Evolutionary conservation across 2,797 vertebrate species (phyloP).

Genomic region (Syngnathus acus): DNA sequence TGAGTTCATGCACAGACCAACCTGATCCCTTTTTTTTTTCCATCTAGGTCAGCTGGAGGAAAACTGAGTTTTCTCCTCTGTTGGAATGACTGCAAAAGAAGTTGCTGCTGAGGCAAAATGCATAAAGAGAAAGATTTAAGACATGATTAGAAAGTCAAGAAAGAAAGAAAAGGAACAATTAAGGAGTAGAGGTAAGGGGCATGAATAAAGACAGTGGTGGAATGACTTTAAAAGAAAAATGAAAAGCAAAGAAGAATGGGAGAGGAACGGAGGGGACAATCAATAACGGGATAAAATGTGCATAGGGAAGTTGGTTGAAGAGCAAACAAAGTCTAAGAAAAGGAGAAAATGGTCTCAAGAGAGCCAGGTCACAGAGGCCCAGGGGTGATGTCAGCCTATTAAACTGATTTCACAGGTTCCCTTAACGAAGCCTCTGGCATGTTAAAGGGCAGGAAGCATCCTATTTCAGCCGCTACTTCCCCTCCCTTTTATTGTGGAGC

Average conservation of each 20-base stretch:
- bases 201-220: not conserved
- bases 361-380: constrained; percentile 62
- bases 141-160: constrained; percentile 7
- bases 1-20: constrained; percentile 49
- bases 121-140: constrained; percentile 31
- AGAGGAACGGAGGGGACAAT: constrained; percentile 10
- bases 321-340: not conserved
- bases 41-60: constrained; percentile 51
- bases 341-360: constrained; percentile 45
- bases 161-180: not conserved
- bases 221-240: not conserved
- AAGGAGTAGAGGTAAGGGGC: not conserved
- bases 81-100: constrained; percentile 38
- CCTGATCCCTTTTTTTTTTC: constrained; percentile 42
- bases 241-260: constrained; percentile 2
- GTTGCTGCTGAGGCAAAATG: constrained; percentile 26
- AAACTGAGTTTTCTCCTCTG: constrained; percentile 39
- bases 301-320: not conserved
- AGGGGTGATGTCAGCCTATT: constrained; percentile 75
- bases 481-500: constrained; percentile 48
- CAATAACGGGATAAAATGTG: not conserved
- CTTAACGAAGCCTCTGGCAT: constrained; percentile 74
- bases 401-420: constrained; percentile 77
- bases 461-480: constrained; percentile 61
- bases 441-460: constrained; percentile 77